These are phyloP conservation scores for Mergus octosetaceus DNA, from an alignment of 2,797 vertebrate genomes.

Conservation along the genomic window DNA sequence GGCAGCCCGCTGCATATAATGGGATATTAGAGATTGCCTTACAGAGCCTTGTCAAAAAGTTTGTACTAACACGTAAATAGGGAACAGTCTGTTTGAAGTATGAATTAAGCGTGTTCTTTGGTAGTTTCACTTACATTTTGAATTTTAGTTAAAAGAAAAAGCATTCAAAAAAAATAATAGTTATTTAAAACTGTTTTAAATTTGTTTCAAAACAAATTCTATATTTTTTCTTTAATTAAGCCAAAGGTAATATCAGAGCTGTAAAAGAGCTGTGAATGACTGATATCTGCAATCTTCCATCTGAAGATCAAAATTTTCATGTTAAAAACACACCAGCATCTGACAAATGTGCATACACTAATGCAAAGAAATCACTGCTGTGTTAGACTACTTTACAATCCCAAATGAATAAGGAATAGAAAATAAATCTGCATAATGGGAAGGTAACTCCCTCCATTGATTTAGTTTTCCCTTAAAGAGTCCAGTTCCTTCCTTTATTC, in stretches of 20 bases:
- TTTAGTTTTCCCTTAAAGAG: neutral
- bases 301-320: neutral
- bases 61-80: neutral
- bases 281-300: neutral
- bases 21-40: neutral
- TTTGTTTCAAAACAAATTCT: neutral
- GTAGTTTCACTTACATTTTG: neutral
- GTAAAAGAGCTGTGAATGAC: neutral
- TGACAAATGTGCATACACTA: neutral
- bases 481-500: neutral
- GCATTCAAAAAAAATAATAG: neutral
- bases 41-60: neutral
- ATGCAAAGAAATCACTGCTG: neutral
- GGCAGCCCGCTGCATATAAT: neutral
- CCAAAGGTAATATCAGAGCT: neutral
- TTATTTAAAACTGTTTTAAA: neutral
- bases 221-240: neutral
- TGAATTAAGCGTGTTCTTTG: neutral
- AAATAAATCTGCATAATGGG: neutral
- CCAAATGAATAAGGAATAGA: neutral
- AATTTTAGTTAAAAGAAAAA: neutral
- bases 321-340: neutral
- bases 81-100: neutral
- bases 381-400: neutral
- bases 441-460: accelerated